Conservation (phyloP, 2,888 invertebrate species). For the Rhopalosiphum nymphaeae region DNA sequence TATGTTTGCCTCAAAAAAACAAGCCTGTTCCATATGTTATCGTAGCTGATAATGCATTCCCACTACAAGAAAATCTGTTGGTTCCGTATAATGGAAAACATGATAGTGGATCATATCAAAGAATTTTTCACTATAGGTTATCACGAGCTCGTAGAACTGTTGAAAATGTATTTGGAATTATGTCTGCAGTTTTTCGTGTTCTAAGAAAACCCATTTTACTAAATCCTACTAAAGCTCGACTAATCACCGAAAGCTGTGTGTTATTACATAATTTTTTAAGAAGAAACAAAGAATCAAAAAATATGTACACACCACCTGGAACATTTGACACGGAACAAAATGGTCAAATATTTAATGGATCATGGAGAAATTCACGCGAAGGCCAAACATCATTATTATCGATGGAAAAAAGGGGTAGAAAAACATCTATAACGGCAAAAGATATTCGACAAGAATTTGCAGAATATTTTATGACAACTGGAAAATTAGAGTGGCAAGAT, state of each 20-base stretch:
- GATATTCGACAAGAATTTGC: slow-evolving; percentile 38
- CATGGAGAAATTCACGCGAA: slow-evolving; percentile 27
- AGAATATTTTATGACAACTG: slow-evolving; percentile 13
- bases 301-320: slow-evolving; percentile 32
- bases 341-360: slow-evolving; percentile 30
- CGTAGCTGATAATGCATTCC: slow-evolving; percentile 34
- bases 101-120: not conserved
- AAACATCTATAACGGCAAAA: not conserved
- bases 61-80: not conserved
- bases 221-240: not conserved
- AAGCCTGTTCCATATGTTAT: slow-evolving; percentile 31
- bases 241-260: not conserved
- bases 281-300: slow-evolving; percentile 21
- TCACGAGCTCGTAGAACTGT: too few relatives aligned
- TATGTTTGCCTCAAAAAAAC: not conserved
- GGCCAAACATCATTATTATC: not conserved
- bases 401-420: not conserved
- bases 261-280: slow-evolving; percentile 26
- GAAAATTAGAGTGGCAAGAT: slow-evolving; percentile 34
- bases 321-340: slow-evolving; percentile 31
- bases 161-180: too few relatives aligned
- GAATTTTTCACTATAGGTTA: slow-evolving; percentile 10
- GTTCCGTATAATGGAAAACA: not conserved
- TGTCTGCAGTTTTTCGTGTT: too few relatives aligned
- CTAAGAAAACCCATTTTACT: too few relatives aligned